Evolutionary conservation across 2,888 invertebrate species (phyloP).

Genomic region (Lycophotia porphyrea): DNA sequence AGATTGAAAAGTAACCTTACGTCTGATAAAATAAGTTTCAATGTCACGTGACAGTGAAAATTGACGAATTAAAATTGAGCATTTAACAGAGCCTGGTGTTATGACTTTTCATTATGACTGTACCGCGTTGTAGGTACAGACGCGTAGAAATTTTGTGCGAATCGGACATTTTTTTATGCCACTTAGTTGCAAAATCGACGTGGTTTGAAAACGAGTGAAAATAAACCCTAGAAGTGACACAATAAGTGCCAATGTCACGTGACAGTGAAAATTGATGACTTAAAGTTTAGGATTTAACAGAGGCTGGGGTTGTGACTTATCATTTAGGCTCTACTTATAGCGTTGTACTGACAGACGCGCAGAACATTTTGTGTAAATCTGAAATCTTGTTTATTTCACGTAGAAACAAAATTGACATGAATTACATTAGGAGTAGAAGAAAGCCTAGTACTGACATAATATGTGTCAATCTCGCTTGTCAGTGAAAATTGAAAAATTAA

Average conservation of each 20-base stretch:
- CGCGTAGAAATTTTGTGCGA: conserved; percentile 2
- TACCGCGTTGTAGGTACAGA: conserved; percentile 27
- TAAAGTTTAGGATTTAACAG: not conserved
- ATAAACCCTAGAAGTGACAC: rapidly evolving
- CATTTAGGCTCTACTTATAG: not conserved
- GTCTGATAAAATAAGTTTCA: conserved; percentile 59
- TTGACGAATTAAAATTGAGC: conserved; percentile 74
- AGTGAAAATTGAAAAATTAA: no score
- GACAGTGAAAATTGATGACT: not conserved
- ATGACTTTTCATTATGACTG: conserved; percentile 74
- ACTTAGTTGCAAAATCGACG: not conserved
- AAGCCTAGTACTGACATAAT: no score
- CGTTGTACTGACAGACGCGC: no score
- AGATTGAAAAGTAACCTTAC: conserved; percentile 67
- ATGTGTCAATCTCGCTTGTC: no score
- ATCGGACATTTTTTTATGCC: not conserved
- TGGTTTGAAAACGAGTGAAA: not conserved
- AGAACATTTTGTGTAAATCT: no score
- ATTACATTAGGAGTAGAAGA: no score
- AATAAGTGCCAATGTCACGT: not conserved
- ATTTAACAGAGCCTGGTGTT: conserved; percentile 72
- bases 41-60: conserved; percentile 56
- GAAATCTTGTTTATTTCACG: no score
- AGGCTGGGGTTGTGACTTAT: not conserved
- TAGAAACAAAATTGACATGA: no score